Evolutionary conservation across 2,113 vertebrate species (phyloP), one percentile per base, ranked within the genome.

Genomic region (Agelaius tricolor): DNA sequence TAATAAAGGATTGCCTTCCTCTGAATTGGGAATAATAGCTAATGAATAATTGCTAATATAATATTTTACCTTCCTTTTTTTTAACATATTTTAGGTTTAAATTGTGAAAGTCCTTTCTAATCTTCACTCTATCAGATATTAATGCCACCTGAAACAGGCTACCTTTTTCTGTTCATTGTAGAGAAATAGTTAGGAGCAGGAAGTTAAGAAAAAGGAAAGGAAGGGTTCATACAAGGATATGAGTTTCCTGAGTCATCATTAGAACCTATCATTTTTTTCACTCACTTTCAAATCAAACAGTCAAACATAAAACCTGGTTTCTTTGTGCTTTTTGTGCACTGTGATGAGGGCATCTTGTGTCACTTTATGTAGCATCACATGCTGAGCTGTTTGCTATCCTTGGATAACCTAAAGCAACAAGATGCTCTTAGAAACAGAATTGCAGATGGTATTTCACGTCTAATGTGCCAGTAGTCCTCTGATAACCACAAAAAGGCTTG

Each of bases 341-440:
- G 23, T 90, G 73, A 68, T 83, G 66, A 77, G 51, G 39, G 35
- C 15, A 1, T 92, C 75, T 62, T 90, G 13, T 91, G 86, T 92
- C 93, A 94, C 41, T 87, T 89, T 49, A 35, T 71, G 84, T 83
- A 85, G 51, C n/a, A 82, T 89, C 92, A 67, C n/a, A 81, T 69
- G 49, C 44, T 62, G 71, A 83, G 22, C 61, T 89, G 8, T 75
- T 93, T 91, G 61, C 30, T 97, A 63, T 90, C 94, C 92, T 97
- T 10, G 2, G 37, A 89, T 94, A 95, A 94, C 86, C 80, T 89
- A 39, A 82, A 87, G 83, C 5, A 91, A 75, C 47, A 69, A 1
- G 10, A 84, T 65, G 76, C 66, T 83, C 61, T 93, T 51, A 93
- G 57, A 94, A 78, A 90, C 43, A 80, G 54, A 93, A 76, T n/a